These are phyloP conservation scores for Meganola albula DNA, from an alignment of 2,888 invertebrate species.

Conservation along the genomic window DNA sequence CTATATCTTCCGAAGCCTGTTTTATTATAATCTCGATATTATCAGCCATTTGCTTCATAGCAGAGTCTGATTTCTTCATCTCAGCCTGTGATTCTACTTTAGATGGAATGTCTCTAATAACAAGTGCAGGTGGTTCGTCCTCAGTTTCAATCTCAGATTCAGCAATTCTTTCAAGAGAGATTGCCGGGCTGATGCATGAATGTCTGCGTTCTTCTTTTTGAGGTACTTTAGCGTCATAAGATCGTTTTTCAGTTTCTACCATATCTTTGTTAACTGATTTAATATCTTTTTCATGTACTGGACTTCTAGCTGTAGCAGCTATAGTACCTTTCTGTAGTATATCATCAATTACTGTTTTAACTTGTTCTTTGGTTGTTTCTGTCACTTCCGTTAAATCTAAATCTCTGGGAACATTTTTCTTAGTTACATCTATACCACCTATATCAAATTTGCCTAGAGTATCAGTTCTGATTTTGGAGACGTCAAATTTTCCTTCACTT, in stretches of 20 bases:
- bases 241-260: conserved; percentile 60
- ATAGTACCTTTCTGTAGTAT: conserved; percentile 62
- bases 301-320: conserved; percentile 56
- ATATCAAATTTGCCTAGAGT: conserved; percentile 60
- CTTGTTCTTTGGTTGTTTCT: conserved; percentile 63
- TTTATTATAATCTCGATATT: conserved; percentile 73
- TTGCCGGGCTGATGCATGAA: conserved; percentile 69
- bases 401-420: conserved; percentile 44
- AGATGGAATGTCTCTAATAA: conserved; percentile 22
- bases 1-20: conserved; percentile 70
- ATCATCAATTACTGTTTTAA: conserved; percentile 65
- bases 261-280: conserved; percentile 57
- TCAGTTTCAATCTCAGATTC: conserved; percentile 69
- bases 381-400: conserved; percentile 42
- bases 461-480: conserved; percentile 62
- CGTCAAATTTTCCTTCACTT: conserved; percentile 53
- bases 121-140: conserved; percentile 46
- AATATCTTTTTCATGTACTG: conserved; percentile 58
- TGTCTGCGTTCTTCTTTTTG: conserved; percentile 67
- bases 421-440: conserved; percentile 36
- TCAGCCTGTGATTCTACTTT: conserved; percentile 34
- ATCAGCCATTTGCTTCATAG: conserved; percentile 74
- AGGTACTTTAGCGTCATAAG: conserved; percentile 69
- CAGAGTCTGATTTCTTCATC: conserved; percentile 68
- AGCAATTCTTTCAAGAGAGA: conserved; percentile 67